These are phyloP conservation scores for Anas platyrhynchos DNA, from an alignment of 2,113 vertebrate genomes.

Conservation along the genomic window DNA sequence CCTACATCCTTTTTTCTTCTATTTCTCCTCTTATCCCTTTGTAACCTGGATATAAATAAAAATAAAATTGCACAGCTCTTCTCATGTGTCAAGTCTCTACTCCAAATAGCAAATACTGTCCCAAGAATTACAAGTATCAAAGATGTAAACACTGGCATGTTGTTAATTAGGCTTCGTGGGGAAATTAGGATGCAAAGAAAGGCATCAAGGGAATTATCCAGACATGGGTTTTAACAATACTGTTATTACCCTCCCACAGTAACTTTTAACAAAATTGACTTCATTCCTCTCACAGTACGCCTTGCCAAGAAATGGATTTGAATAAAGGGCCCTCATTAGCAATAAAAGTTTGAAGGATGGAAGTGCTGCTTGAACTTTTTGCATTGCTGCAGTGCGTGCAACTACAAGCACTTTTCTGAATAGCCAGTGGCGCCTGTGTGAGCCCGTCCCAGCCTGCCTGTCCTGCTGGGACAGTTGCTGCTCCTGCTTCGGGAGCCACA, in stretches of 20 bases:
- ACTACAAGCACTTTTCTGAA: not conserved
- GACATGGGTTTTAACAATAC: slow-evolving; percentile 29
- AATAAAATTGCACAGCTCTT: not conserved
- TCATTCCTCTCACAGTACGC: not conserved
- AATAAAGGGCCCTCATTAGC: slow-evolving; percentile 44
- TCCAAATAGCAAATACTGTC: slow-evolving; percentile 2
- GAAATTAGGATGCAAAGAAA: slow-evolving; percentile 30
- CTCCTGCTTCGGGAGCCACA: not conserved
- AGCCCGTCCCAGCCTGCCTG: not conserved
- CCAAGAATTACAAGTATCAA: not conserved
- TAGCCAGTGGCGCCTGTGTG: not conserved
- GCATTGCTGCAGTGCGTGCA: not conserved
- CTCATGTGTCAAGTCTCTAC: not conserved
- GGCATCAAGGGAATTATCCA: slow-evolving; percentile 4
- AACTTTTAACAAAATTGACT: slow-evolving; percentile 42
- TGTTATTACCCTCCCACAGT: slow-evolving; percentile 8
- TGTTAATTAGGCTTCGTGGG: slow-evolving; percentile 35
- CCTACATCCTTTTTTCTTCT: not conserved
- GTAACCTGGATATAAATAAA: not conserved
- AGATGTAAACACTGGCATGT: slow-evolving; percentile 3
- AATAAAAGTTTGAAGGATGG: slow-evolving; percentile 23
- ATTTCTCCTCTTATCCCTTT: not conserved
- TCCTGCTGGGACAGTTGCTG: not conserved
- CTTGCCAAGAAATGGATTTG: slow-evolving; percentile 34
- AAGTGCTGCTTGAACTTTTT: slow-evolving; percentile 18